These are phyloP conservation scores for Reticulitermes speratus DNA, from an alignment of 1,140 invertebrate genomes.

Conservation along the genomic window DNA sequence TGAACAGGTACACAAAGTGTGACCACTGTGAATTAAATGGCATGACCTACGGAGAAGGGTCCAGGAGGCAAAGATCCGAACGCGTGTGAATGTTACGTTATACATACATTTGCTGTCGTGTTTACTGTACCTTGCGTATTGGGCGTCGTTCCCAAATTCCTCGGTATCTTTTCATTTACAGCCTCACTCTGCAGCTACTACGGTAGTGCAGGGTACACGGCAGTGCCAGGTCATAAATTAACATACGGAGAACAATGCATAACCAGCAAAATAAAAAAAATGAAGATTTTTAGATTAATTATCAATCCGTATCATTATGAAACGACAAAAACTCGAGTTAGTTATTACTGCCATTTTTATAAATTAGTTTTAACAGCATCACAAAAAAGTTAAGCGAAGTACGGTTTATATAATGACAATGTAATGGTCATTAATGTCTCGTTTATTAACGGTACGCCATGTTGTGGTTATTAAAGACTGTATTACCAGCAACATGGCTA, in stretches of 20 bases:
- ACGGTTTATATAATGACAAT: background rate
- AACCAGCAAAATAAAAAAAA: background rate
- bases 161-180: background rate
- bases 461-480: background rate
- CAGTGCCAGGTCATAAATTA: background rate
- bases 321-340: background rate
- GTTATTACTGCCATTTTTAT: slow-evolving; percentile 1
- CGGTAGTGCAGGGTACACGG: background rate
- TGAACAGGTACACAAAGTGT: too few species aligned
- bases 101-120: too few species aligned
- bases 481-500: background rate
- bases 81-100: too few species aligned
- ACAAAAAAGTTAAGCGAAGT: background rate
- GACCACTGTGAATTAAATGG: too few species aligned
- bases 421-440: background rate
- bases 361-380: background rate
- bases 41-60: too few species aligned
- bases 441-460: background rate
- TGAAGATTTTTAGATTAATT: background rate
- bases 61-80: too few species aligned
- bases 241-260: background rate
- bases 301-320: background rate
- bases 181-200: background rate
- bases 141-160: too few species aligned
- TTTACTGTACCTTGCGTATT: too few species aligned